Evolutionary conservation across 2,888 invertebrate species (phyloP).

Genomic region (Synanthedon andrenaeformis): DNA sequence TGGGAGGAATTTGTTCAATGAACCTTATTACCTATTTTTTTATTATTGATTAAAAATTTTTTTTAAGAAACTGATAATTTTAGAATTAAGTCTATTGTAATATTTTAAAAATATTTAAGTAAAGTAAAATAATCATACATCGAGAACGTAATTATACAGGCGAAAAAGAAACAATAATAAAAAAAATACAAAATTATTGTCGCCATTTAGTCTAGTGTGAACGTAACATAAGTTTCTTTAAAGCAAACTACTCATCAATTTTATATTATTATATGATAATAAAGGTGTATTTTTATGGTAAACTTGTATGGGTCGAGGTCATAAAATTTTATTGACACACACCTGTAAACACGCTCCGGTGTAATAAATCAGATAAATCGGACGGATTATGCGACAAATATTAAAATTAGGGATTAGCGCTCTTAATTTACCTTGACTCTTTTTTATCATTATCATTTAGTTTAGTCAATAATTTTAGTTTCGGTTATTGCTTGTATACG

Average conservation of each 20-base stretch:
- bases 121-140: too few species aligned
- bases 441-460: constrained; percentile 2
- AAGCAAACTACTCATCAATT: constrained; percentile 16
- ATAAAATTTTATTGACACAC: constrained; percentile 61
- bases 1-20: neutral
- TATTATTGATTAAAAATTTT: neutral
- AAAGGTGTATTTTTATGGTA: constrained; percentile 30
- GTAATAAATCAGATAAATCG: constrained; percentile 46
- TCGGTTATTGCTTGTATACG: neutral
- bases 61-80: neutral
- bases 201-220: constrained; percentile 62
- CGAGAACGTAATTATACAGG: too few species aligned
- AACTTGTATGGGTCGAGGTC: constrained; percentile 45
- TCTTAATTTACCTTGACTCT: constrained; percentile 27
- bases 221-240: constrained; percentile 34
- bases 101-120: too few species aligned
- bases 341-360: constrained; percentile 50
- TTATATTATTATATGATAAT: constrained; percentile 8
- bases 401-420: constrained; percentile 24
- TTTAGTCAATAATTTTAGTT: neutral
- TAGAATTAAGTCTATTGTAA: neutral
- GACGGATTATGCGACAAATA: constrained; percentile 22
- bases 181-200: constrained; percentile 10
- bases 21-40: neutral
- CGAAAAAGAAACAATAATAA: too few species aligned